Evolutionary conservation across 2,888 invertebrate species (phyloP).

Genomic region (Caenorhabditis doughertyi): DNA sequence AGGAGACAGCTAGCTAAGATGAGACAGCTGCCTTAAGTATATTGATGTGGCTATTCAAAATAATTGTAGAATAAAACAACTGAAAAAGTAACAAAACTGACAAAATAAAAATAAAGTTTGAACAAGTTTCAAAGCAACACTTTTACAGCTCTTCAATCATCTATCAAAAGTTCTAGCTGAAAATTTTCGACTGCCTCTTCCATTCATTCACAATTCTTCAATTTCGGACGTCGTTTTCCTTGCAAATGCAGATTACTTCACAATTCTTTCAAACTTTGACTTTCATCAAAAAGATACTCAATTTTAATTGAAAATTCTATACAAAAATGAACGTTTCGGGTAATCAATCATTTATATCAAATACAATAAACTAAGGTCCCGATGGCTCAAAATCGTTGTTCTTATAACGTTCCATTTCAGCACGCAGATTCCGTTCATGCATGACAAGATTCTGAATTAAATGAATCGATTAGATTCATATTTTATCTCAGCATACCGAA

Average conservation of each 20-base stretch:
- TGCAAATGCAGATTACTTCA: constrained; percentile 42
- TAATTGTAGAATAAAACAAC: too few species aligned
- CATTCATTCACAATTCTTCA: constrained; percentile 49
- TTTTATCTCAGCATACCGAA: not conserved
- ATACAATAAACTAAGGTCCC: not conserved
- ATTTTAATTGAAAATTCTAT: constrained; percentile 5
- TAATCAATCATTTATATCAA: not conserved
- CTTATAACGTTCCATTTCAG: constrained; percentile 38
- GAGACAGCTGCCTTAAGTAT: not conserved
- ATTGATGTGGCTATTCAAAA: too few species aligned
- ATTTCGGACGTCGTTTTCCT: constrained; percentile 41
- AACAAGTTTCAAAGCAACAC: not conserved
- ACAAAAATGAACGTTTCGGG: not conserved
- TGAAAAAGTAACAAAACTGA: too few species aligned
- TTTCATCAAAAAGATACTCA: constrained; percentile 47
- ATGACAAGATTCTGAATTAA: constrained; percentile 20
- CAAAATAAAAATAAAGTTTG: not conserved
- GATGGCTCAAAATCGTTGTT: constrained; percentile 11
- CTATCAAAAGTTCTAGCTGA: constrained; percentile 29
- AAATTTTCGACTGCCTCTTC: constrained; percentile 52
- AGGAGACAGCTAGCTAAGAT: not conserved
- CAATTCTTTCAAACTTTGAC: constrained; percentile 38
- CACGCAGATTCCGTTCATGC: constrained; percentile 18
- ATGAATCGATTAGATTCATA: not conserved
- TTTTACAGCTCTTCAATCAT: constrained; percentile 54